Evolutionary conservation across 2,888 invertebrate genomes (phyloP), one percentile per base, ranked within the genome.

Genomic region (Eupithecia inturbata): DNA sequence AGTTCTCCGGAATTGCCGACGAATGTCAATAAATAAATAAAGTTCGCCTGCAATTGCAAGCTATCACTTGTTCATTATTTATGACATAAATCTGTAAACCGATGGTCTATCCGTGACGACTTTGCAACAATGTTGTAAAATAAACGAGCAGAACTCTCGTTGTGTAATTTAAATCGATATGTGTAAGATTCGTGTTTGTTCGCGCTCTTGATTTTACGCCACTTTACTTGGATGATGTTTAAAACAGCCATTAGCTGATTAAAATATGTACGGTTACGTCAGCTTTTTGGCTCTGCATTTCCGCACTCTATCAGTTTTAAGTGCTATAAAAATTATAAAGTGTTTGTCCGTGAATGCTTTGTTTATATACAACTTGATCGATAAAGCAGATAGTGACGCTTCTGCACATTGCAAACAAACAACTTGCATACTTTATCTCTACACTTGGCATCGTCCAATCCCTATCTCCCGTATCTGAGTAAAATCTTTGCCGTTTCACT

Each of bases 161-260:
- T 36, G 63, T 33, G 16, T 33, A 36, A 66, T 66, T 22, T 66
- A 22, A 66, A 41, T 22, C 39, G 64, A 74, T 73, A 68, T n/a
- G n/a, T n/a, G n/a, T n/a, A n/a, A 76, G 49, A 68, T 67, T 68
- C 39, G 62, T 73, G 64, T 68, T 68, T 67, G 66, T 49, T 62
- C 36, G 63, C n/a, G 63, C 19, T 71, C 45, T 6, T 69, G 26
- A 60, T 68, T 68, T 71, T 67, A 67, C n/a, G 16, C 53, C 70
- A 67, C 64, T 36, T 45, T 60, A 45, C 64, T 68, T 73, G 67
- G 45, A 71, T 62, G 10, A 53, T 68, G 72, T 64, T 63, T 75
- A 75, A 70, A 57, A 73, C 71, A 67, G n/a, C 66, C 39, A 76
- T 76, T 73, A 76, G 62, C 60, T 45, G 60, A 76, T 73, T 70